Base-by-base conservation (phyloP, 2,797 vertebrate genomes). In the Thalassophryne amazonica region DNA sequence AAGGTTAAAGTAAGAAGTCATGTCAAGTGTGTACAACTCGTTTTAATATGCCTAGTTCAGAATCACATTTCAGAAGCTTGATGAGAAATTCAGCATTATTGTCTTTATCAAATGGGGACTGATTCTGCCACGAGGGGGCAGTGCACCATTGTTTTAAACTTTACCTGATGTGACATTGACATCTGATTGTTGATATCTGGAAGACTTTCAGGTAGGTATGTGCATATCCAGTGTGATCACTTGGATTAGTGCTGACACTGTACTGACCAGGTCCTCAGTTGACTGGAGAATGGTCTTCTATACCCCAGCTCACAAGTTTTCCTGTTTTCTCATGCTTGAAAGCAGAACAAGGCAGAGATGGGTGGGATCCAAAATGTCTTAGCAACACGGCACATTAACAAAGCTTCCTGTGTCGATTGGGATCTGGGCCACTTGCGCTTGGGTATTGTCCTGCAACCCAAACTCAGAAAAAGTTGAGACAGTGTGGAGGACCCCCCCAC, bases 351-450 rank as follows among this genome's bases (percentile, higher is more conserved):
- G 53, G 46, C 69, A 62, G 69, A 69, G 60, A 53, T 64, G 55
- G 75, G 79, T 43, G 73, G 81, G 60, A 80, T 77, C 61, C 69
- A 69, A 75, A 71, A 67, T 38, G 46, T 54, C 63, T 76, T 57
- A 63, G 75, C 78, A 88, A 84, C 76, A 69, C 63, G 82, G 61
- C 54, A 73, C 84, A 91, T 89, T 90, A 90, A 54, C 57, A 30
- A 60, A 61, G 79, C 82, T 92, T 92, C 91, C 84, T 89, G 68
- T 63, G 21, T 79, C 84, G 88, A 92, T 89, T 88, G 81, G 74
- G 86, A 89, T 90, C 83, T 69, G 78, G 82, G 76, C 78, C 78
- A 83, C 82, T 82, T 79, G 68, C 63, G 69, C 68, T 53, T 61
- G 50, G 57, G 64, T 69, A 85, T 90, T 90, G 83, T 88, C 87